Evolutionary conservation across 2,113 vertebrate species (phyloP), one percentile per base, ranked within the genome.

Genomic region (Leucopternis melanops): DNA sequence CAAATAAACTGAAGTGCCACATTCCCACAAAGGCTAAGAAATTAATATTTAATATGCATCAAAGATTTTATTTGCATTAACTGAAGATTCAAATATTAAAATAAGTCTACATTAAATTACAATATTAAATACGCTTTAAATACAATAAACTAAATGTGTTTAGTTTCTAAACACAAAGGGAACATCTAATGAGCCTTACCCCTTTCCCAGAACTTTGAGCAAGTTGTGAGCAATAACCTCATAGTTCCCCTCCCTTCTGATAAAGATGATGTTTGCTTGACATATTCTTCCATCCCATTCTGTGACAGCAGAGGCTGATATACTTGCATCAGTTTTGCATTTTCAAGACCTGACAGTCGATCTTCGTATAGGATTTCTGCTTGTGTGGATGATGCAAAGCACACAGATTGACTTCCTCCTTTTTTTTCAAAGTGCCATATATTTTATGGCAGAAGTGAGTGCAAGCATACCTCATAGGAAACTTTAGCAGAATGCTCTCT

Each of bases 41-140:
- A 93, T 88, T 40, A 67, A 45, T 88, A 90, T n/a, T 88, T 72
- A 88, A 94, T 95, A 95, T 19, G 80, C 86, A 91, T 86, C 90
- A 92, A 95, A 95, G 70, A 71, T 95, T 97, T 97, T 95, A 93
- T 95, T 97, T 93, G 86, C 93, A 91, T 94, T 93, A 96, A 91
- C 45, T 94, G 94, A 92, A 96, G 89, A 95, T 79, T 94, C 90
- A 94, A 92, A 94, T 97, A 96, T 91, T 97, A 95, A 96, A 97
- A 95, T 95, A 97, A 96, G 92, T 97, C 97, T 97, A 97, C 96
- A 97, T 98, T 98, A 98, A 98, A 97, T 98, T 97, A 98, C 97
- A 97, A 90, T 97, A 97, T 97, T 97, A 98, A 96, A 97, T 96
- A 98, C 44, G 70, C 55, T 96, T 97, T 97, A 97, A 96, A 98